Base-by-base conservation (phyloP, 1,140 invertebrate genomes). In the Drosophila rufa region DNA sequence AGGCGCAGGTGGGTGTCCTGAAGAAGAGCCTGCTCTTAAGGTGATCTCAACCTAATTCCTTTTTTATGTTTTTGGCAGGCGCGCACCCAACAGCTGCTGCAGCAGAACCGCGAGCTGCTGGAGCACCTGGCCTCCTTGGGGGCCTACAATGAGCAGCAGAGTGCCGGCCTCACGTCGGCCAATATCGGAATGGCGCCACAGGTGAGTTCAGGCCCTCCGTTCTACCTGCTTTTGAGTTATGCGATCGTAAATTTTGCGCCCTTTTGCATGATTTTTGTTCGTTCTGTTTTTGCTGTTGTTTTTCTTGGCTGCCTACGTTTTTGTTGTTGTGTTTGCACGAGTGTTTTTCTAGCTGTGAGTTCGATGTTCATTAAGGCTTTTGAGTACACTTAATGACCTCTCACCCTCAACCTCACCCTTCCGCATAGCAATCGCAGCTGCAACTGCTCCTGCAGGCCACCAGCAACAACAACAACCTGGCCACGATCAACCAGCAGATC, bases 21-120 rank as follows among this genome's bases (percentile, higher is more conserved):
- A 8, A 1, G 17, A 1, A 40, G 9, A 33, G 6, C 12, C 15
- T 1, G 2, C 17, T 17, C 2, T 2, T 14, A 14, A 48, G 38
- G 2, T 17, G 33, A 50, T 14, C 36, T 1, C 1, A 8, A 2
- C 11, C 30, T 22, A 5, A 55, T 2, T 22, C 19, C 19, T 22
- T 22, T 22, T 8, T 14, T 11, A 22, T 8, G 12, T 40, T 12
- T 27, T n/a, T 30, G 12, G 0, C 30, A 99, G 97, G 95, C 98
- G 19, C 95, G 98, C 76, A 98, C 97, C 43, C 98, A 99, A 92
- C 98, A 99, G 92, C 93, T 99, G 27, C 93, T 99, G 73, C 95
- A 98, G 33, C 98, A 99, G 89, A 99, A 99, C 93, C 96, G 97
- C 68, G 98, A 99, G 91, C 93, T 99, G 8, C 93, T 99, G 46